Evolutionary conservation across 2,797 vertebrate genomes (phyloP), one percentile per base, ranked within the genome.

Genomic region (Gallinago stenura): DNA sequence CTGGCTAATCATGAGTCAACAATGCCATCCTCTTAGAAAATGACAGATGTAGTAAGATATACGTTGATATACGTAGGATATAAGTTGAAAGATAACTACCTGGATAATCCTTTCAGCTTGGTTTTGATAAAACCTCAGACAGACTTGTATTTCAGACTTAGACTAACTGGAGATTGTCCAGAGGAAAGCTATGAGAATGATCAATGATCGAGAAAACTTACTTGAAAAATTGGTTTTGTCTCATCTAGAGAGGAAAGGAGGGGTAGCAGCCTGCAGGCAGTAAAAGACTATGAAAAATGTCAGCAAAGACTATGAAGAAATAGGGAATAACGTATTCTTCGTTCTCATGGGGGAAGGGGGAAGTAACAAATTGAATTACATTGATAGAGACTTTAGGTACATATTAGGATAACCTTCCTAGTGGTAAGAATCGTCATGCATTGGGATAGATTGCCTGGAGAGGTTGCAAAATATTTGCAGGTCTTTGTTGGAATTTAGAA

Each of bases 281-380:
- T 60, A 86, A 64, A 89, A 58, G 18, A n/a, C 35, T 50, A 3
- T 31, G 9, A 48, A 41, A n/a, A 53, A 73, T 43, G 4, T 3
- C 56, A 58, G 22, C 56, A 60, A 89, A 62, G 21, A n/a, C 39
- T 54, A 3, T 35, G 9, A 48, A 35, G 30, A 51, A 73, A 24
- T 57, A 41, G 20, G 13, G 18, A 69, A 53, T 78, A 68, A 41
- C 12, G 11, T 56, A 8, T 30, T 54, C 13, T 71, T 70, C 30
- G 25, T 37, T 68, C n/a, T 58, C 6, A 6, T 24, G 10, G 33
- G 16, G 1, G 2, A 3, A 3, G 2, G 3, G 1, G 6, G 22
- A 15, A 17, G 18, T 39, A 14, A 68, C 24, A 11, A 39, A 48
- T 18, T 35, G 4, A 78, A 22, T 60, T 78, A 28, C 26, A 30